These are phyloP conservation scores for Brachynemurus nebulosus DNA, from an alignment of 2,888 invertebrate species.

Conservation along the genomic window DNA sequence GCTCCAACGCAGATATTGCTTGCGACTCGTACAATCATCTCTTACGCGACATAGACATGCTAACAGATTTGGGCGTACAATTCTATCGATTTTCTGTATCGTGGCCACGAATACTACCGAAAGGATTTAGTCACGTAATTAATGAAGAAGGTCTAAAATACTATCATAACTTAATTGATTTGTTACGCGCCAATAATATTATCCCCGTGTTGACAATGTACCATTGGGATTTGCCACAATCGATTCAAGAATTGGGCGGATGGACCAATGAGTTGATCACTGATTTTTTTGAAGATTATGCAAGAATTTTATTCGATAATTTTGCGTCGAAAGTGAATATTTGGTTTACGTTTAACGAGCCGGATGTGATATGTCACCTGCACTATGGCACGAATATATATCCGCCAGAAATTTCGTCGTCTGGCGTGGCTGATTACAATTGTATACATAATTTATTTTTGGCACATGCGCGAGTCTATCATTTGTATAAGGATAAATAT, in stretches of 20 bases:
- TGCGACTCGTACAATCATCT: slow-evolving; percentile 53
- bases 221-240: slow-evolving; percentile 45
- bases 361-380: not conserved
- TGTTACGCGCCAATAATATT: slow-evolving; percentile 43
- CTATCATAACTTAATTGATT: slow-evolving; percentile 63
- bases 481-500: slow-evolving; percentile 30
- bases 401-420: slow-evolving; percentile 43
- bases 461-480: slow-evolving; percentile 34
- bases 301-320: slow-evolving; percentile 25
- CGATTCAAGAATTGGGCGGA: slow-evolving; percentile 49
- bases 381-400: slow-evolving; percentile 38
- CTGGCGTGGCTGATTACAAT: slow-evolving; percentile 48
- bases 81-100: slow-evolving; percentile 58
- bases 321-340: slow-evolving; percentile 24
- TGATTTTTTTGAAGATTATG: slow-evolving; percentile 49
- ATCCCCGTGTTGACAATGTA: slow-evolving; percentile 31
- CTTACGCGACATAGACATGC: slow-evolving; percentile 39
- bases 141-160: slow-evolving; percentile 59
- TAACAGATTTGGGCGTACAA: slow-evolving; percentile 36
- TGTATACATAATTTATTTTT: slow-evolving; percentile 47
- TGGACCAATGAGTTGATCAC: slow-evolving; percentile 52
- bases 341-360: slow-evolving; percentile 12
- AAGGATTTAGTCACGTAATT: slow-evolving; percentile 46
- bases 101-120: slow-evolving; percentile 63
- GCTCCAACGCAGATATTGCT: slow-evolving; percentile 46